A percentile compares a stretch with the other conserved stretches of the same genome.
Conservation (phyloP, 1,140 invertebrate genomes). For the Meloidogyne floridensis region DNA sequence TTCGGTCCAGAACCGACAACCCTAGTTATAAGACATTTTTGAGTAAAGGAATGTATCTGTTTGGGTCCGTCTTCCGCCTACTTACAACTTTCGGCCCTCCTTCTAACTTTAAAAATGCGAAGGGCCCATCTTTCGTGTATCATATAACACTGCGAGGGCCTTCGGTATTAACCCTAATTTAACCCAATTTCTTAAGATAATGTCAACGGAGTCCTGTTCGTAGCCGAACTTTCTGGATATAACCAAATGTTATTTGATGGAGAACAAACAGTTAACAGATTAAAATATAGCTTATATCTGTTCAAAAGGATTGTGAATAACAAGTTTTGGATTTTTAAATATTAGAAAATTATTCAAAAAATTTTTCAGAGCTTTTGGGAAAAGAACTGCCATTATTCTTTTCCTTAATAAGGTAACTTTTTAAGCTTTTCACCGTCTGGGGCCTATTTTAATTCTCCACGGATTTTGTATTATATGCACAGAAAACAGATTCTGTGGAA, state of each 20-base stretch:
- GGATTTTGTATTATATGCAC: too few relatives aligned
- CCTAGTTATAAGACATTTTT: too few relatives aligned
- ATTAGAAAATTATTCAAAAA: neutral
- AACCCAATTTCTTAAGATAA: constrained; percentile 64
- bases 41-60: too few relatives aligned
- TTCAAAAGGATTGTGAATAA: constrained; percentile 68
- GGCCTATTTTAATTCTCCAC: too few relatives aligned
- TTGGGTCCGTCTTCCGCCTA: too few relatives aligned
- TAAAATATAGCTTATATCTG: constrained; percentile 56
- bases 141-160: too few relatives aligned
- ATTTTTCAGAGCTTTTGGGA: constrained; percentile 60
- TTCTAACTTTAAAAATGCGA: too few relatives aligned
- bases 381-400: constrained; percentile 66
- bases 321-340: constrained; percentile 28
- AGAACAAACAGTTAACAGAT: constrained; percentile 52
- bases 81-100: too few relatives aligned
- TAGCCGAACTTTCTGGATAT: constrained; percentile 51
- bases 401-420: constrained; percentile 68
- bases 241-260: constrained; percentile 66
- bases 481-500: too few relatives aligned
- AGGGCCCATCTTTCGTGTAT: too few relatives aligned
- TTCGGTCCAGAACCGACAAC: too few relatives aligned
- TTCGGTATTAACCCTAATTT: too few relatives aligned
- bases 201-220: constrained; percentile 54
- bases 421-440: neutral